Percentiles rank a stretch among this genome's conserved stretches.
Evolutionary conservation across 2,888 invertebrate genomes (phyloP).

Genomic region (Dryadula phaetusa): DNA sequence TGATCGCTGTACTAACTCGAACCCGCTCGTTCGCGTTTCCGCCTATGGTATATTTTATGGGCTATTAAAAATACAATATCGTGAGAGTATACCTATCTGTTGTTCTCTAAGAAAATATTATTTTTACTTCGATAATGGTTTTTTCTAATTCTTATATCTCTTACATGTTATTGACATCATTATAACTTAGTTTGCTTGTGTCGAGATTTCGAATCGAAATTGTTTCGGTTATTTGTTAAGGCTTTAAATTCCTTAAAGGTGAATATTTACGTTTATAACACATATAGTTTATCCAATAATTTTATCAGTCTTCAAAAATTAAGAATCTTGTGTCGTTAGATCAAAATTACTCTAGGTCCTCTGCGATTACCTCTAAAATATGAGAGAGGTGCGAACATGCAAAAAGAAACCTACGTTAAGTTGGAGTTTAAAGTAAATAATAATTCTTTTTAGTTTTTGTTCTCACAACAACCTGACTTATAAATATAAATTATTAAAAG

Average conservation of each 20-base stretch:
- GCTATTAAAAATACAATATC: slow-evolving; percentile 38
- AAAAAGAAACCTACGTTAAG: neutral
- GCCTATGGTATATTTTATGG: slow-evolving; percentile 47
- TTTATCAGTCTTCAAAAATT: too few species aligned
- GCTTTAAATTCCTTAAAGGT: too few species aligned
- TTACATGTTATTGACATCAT: too few species aligned
- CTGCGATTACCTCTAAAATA: neutral
- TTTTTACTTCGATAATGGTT: neutral
- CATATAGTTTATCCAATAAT: too few species aligned
- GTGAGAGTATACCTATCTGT: slow-evolving; percentile 10
- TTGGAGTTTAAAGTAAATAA: neutral
- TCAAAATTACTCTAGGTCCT: too few species aligned
- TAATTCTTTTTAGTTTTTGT: too few species aligned
- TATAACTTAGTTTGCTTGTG: too few species aligned
- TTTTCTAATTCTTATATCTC: neutral
- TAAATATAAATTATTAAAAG: neutral
- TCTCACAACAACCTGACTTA: neutral
- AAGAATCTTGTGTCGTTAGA: too few species aligned
- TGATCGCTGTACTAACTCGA: slow-evolving; percentile 56
- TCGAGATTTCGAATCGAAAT: too few species aligned
- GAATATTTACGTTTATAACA: too few species aligned
- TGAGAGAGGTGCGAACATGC: neutral
- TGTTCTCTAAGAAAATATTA: neutral
- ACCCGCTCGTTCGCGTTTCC: slow-evolving; percentile 55
- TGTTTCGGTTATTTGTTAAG: too few species aligned